phyloP scores from a whole-genome alignment of 2,113 vertebrate genomes.

The Spea bombifrons region DNA sequence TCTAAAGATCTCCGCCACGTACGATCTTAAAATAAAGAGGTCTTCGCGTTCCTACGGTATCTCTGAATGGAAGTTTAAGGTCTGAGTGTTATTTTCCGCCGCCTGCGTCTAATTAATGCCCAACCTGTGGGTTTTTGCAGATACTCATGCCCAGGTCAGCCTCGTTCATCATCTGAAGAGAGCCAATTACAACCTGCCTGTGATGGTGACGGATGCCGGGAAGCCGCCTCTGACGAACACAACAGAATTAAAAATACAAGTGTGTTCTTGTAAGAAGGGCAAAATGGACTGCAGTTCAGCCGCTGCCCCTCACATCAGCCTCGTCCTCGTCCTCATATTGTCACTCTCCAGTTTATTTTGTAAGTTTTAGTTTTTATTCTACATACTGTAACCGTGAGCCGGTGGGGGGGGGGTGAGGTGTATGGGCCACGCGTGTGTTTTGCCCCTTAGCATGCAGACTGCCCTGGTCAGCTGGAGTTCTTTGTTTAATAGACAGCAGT shows the following conservation, averaged over 20 bases:
- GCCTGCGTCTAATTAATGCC: neutral
- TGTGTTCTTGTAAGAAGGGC: conserved; percentile 95
- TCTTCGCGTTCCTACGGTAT: neutral
- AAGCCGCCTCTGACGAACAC: conserved; percentile 85
- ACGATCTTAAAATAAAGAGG: neutral
- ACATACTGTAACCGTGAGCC: neutral
- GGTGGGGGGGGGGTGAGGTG: no score
- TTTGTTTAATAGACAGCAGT: no score
- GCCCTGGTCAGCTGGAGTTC: no score
- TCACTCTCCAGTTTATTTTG: conserved; percentile 71
- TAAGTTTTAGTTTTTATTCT: conserved; percentile 61
- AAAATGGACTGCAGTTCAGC: conserved; percentile 90
- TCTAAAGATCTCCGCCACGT: neutral
- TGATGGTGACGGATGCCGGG: conserved; percentile 93
- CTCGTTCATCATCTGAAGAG: conserved; percentile 91
- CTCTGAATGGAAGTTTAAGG: neutral
- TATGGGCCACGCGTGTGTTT: no score
- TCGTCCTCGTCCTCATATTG: conserved; percentile 66
- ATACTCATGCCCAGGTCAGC: conserved; percentile 87
- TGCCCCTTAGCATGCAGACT: no score
- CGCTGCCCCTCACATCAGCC: conserved; percentile 65
- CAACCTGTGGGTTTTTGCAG: conserved; percentile 56
- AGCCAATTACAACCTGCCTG: conserved; percentile 91
- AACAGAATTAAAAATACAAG: conserved; percentile 92
- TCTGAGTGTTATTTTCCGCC: neutral